Conservation (phyloP, 1,140 invertebrate genomes). For the Macrocentrus cingulum region DNA sequence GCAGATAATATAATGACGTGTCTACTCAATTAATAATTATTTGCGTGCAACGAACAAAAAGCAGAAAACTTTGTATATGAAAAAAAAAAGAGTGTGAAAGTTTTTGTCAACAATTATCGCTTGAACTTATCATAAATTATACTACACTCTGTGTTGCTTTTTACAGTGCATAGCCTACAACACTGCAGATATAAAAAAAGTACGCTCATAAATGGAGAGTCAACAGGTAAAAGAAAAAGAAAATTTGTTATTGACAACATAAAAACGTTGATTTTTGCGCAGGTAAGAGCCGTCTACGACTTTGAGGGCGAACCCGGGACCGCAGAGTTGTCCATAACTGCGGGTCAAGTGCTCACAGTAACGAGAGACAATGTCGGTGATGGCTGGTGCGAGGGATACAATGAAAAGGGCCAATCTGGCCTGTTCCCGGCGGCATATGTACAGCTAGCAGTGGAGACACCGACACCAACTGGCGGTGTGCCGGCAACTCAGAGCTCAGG, state of each 20-base stretch:
- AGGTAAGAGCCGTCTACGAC: constrained; percentile 88
- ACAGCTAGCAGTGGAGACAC: constrained; percentile 56
- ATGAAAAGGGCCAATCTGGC: constrained; percentile 76
- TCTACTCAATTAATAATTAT: no score
- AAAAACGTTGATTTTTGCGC: no score
- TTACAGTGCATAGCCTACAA: no score
- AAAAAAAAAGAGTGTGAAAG: no score
- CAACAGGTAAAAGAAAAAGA: constrained; percentile 41
- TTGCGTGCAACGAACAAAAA: no score
- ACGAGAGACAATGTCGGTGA: constrained; percentile 89
- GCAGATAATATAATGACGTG: no score
- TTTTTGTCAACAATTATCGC: no score
- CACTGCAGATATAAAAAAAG: no score
- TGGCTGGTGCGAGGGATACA: constrained; percentile 94
- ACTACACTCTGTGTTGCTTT: no score
- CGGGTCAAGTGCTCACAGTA: constrained; percentile 83
- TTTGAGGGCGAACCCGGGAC: constrained; percentile 87
- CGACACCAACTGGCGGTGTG: constrained; percentile 28
- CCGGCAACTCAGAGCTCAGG: constrained; percentile 52
- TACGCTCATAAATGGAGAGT: no score
- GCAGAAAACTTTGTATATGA: background rate
- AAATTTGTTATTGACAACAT: background rate
- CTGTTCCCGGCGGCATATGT: constrained; percentile 94
- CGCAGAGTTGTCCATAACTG: constrained; percentile 83
- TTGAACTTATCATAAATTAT: no score